These are phyloP conservation scores for Didymodactylos carnosus DNA, from an alignment of 2,888 invertebrate species.

Conservation along the genomic window DNA sequence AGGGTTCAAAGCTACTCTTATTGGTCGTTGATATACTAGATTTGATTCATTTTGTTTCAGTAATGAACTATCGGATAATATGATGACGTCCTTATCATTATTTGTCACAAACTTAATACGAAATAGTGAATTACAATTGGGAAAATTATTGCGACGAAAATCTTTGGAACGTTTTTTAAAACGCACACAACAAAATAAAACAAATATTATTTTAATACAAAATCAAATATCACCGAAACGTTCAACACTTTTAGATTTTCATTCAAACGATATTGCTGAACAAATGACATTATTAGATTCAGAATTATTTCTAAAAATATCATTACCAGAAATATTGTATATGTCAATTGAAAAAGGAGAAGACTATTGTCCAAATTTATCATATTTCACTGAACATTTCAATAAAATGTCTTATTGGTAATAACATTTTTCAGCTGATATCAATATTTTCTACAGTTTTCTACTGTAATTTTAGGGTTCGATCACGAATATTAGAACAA, in stretches of 20 bases:
- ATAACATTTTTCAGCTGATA: conserved; percentile 18
- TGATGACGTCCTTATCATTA: conserved; percentile 28
- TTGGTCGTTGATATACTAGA: too few species aligned
- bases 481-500: conserved; percentile 73
- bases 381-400: conserved; percentile 90
- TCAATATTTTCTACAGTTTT: background rate
- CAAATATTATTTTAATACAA: background rate
- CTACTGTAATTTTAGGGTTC: conserved; percentile 41
- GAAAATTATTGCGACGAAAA: conserved; percentile 60
- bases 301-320: conserved; percentile 78
- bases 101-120: conserved; percentile 80
- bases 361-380: conserved; percentile 83
- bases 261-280: conserved; percentile 79
- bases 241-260: conserved; percentile 64
- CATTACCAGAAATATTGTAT: conserved; percentile 82
- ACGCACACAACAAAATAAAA: background rate
- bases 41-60: background rate
- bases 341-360: conserved; percentile 96
- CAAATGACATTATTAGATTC: conserved; percentile 93
- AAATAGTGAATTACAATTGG: conserved; percentile 71
- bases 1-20: too few species aligned
- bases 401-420: conserved; percentile 97
- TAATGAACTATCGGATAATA: background rate
- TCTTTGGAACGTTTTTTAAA: conserved; percentile 43
- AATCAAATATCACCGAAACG: conserved; percentile 25